Evolutionary conservation across 1,140 invertebrate genomes (phyloP).

Genomic region (Anthonomus grandis): DNA sequence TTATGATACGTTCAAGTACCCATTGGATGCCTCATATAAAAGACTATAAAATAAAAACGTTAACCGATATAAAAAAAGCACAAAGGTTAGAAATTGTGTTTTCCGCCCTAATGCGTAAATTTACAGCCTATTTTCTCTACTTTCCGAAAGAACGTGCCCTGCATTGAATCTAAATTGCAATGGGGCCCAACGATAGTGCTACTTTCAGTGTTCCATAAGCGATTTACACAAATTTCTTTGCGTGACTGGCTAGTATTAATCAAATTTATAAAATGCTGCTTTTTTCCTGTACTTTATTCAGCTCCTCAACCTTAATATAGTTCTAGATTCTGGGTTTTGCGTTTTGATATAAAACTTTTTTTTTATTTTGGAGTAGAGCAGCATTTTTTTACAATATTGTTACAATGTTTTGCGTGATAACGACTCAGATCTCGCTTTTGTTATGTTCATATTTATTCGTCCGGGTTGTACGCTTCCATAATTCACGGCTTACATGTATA

Average conservation of each 20-base stretch:
- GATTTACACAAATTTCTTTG: slow-evolving; percentile 28
- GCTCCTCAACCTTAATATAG: slow-evolving; percentile 22
- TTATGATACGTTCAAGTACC: too few relatives aligned
- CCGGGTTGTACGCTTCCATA: too few relatives aligned
- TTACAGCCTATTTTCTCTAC: too few relatives aligned
- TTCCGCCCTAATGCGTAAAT: too few relatives aligned
- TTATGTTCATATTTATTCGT: not conserved
- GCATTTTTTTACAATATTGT: slow-evolving; percentile 16
- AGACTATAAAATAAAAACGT: too few relatives aligned
- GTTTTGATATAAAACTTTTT: slow-evolving; percentile 21
- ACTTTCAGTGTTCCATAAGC: slow-evolving; percentile 20
- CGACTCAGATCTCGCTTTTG: slow-evolving; percentile 4
- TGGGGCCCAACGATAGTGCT: slow-evolving; percentile 17
- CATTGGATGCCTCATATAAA: too few relatives aligned
- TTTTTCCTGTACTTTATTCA: slow-evolving; percentile 27
- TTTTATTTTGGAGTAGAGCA: slow-evolving; percentile 4
- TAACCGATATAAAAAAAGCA: too few relatives aligned
- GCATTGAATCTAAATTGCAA: slow-evolving; percentile 18
- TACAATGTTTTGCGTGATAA: slow-evolving; percentile 24
- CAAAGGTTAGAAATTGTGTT: too few relatives aligned
- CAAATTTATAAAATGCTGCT: slow-evolving; percentile 28
- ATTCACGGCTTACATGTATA: too few relatives aligned
- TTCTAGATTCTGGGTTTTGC: slow-evolving; percentile 17
- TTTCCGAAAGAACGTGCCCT: slow-evolving; percentile 5
- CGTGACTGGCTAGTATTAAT: slow-evolving; percentile 27